These are phyloP conservation scores for Ctenosaura bakeri DNA, from an alignment of 2,797 vertebrate species.

Conservation along the genomic window DNA sequence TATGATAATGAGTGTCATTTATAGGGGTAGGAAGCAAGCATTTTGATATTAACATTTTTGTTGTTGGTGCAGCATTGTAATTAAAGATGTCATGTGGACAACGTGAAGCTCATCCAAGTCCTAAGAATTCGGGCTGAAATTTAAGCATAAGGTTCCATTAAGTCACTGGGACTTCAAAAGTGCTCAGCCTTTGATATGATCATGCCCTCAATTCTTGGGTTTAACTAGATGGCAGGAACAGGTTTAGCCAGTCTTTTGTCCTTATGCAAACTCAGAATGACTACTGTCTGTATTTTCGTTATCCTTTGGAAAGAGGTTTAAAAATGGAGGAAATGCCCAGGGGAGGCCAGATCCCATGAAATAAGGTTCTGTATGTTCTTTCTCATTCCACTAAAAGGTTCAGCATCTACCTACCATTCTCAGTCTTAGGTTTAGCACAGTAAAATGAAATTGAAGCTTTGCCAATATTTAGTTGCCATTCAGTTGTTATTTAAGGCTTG, in stretches of 20 bases:
- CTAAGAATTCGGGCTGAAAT: background rate
- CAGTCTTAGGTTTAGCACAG: background rate
- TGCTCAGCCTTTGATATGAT: background rate
- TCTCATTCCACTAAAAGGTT: background rate
- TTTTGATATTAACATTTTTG: background rate
- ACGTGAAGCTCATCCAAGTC: background rate
- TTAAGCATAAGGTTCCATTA: background rate
- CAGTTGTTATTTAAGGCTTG: slow-evolving; percentile 5
- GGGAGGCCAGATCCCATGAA: background rate
- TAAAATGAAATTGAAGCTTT: background rate
- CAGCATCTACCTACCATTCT: background rate
- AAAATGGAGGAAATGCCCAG: background rate
- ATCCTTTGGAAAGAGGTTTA: background rate
- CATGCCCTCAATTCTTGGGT: background rate
- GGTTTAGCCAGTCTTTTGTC: background rate
- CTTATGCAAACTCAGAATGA: background rate
- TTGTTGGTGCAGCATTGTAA: background rate
- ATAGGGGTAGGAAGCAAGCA: background rate
- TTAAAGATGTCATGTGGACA: rapidly evolving
- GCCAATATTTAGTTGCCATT: background rate
- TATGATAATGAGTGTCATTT: background rate
- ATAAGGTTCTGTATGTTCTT: background rate
- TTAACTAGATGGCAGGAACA: background rate
- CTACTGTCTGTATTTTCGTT: background rate
- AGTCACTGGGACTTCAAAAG: background rate